Percentiles rank a stretch among this genome's conserved stretches.
Evolutionary conservation across 2,888 invertebrate genomes (phyloP).

Genomic region (Calameuta pallipes): DNA sequence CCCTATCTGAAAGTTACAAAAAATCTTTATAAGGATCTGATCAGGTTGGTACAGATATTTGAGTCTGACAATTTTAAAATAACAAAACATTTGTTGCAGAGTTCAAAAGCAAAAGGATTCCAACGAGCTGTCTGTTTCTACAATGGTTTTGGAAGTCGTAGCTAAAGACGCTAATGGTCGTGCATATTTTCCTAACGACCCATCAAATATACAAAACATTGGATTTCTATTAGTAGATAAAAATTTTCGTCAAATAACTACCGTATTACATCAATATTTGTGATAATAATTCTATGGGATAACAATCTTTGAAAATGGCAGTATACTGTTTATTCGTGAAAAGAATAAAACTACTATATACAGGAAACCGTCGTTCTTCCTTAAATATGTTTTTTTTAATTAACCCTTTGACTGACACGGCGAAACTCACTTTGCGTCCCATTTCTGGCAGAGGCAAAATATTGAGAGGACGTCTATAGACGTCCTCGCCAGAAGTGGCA

Average conservation of each 20-base stretch:
- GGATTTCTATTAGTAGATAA: slow-evolving; percentile 68
- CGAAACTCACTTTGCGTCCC: too few relatives aligned
- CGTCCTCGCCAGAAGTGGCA: too few relatives aligned
- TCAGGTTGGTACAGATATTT: slow-evolving; percentile 53
- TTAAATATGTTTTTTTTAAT: not conserved
- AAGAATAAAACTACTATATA: not conserved
- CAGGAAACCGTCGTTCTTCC: not conserved
- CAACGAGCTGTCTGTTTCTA: slow-evolving; percentile 48
- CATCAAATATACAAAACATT: slow-evolving; percentile 62
- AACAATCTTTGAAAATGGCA: too few relatives aligned
- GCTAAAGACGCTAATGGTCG: slow-evolving; percentile 46
- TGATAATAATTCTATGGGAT: not conserved
- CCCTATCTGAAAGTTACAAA: slow-evolving; percentile 69
- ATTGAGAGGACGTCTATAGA: too few relatives aligned
- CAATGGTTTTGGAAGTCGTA: slow-evolving; percentile 54
- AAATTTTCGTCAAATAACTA: slow-evolving; percentile 47
- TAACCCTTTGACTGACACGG: too few relatives aligned
- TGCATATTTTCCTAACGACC: slow-evolving; percentile 55
- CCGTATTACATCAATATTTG: slow-evolving; percentile 51
- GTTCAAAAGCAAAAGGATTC: slow-evolving; percentile 47
- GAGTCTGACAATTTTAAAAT: not conserved
- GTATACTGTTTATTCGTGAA: too few relatives aligned
- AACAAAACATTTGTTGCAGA: slow-evolving; percentile 40
- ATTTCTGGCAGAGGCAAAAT: too few relatives aligned
- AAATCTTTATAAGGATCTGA: slow-evolving; percentile 69